These are phyloP conservation scores for Lamellibrachia satsuma DNA, from an alignment of 2,888 invertebrate genomes.

Conservation along the genomic window DNA sequence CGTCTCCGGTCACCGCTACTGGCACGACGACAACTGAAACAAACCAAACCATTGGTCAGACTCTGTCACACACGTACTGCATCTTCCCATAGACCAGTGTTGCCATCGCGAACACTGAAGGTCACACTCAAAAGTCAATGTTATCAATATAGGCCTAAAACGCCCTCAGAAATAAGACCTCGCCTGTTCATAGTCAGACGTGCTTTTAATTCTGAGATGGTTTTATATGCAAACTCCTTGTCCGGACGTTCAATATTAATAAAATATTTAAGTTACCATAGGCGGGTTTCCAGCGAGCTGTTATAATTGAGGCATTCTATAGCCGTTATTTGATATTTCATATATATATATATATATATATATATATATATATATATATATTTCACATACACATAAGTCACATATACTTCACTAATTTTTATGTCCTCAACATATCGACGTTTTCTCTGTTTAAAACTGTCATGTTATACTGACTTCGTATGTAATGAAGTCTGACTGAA, in stretches of 20 bases:
- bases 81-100: background rate
- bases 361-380: too few species aligned
- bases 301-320: too few species aligned
- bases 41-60: background rate
- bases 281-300: too few species aligned
- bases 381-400: background rate
- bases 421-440: background rate
- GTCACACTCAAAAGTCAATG: background rate
- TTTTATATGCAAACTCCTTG: too few species aligned
- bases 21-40: background rate
- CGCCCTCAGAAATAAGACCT: background rate
- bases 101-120: background rate
- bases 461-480: background rate
- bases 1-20: background rate
- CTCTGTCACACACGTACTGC: background rate
- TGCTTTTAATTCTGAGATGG: background rate
- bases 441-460: background rate
- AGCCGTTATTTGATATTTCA: too few species aligned
- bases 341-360: too few species aligned
- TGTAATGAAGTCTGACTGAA: background rate
- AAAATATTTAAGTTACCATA: too few species aligned
- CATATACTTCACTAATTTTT: background rate
- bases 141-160: background rate
- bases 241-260: too few species aligned
- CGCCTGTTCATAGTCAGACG: background rate